Base-by-base conservation (phyloP, 1,140 invertebrate genomes). In the Lithobius niger region DNA sequence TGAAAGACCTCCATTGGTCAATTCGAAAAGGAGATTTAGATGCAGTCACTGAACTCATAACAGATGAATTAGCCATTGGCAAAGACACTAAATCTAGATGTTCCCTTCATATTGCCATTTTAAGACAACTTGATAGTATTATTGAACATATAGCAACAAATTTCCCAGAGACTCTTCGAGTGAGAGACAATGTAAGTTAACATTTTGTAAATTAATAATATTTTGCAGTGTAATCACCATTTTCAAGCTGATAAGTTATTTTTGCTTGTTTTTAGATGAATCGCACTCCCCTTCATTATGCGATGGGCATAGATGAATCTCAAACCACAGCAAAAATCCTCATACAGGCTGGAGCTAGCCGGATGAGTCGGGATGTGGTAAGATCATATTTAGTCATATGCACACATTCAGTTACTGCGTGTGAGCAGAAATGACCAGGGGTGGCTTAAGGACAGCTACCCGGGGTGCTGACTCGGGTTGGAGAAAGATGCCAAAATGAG, bases 291-390 rank as follows among this genome's bases (percentile, higher is more conserved):
- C 71, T 92, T 26, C 88, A 92, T 68, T 92, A 91, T 66, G 86
- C 88, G 0, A 88, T 92, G 87, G 88, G 85, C 15, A 79, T 88
- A 2, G 83, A 85, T 44, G 80, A 84, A 53, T 83, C 90, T 36
- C 87, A 91, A 70, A 75, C 77, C 1, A 71, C 90, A 16, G 88
- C 84, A 61, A 76, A 78, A 52, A 79, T 90, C 50, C 71, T 91
- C 1, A 87, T 90, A 22, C 79, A 83, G 65, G 79, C 82, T 1
- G 88, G 88, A 16, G 85, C 87, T 22, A 84, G 85, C 65, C 74
- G 87, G 51, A 79, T 83, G 0, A 71, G 82, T 2, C 89, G 89
- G 69, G 89, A 93, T 73, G 73, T 92, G 66, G 79, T 81, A 64
- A 68, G 67, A n/a, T n/a, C n/a, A n/a, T n/a, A n/a, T n/a, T n/a